A percentile compares a stretch with the other conserved stretches of the same genome.
These are phyloP conservation scores for Gymnodraco acuticeps DNA, from an alignment of 2,797 vertebrate genomes.

Conservation along the genomic window DNA sequence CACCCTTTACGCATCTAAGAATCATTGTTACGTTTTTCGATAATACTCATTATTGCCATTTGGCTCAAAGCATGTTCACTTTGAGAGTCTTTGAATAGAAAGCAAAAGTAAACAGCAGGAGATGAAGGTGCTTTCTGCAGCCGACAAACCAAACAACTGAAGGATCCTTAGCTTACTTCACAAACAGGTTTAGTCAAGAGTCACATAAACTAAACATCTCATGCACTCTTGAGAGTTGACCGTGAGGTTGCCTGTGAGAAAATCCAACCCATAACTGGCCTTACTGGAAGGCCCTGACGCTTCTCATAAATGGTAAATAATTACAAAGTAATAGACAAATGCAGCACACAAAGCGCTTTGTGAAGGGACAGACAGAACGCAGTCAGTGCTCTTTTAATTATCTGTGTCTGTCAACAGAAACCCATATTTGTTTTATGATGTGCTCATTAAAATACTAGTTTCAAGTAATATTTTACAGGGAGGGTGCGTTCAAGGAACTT, in stretches of 20 bases:
- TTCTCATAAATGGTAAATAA: conserved; percentile 59
- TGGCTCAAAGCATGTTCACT: neutral
- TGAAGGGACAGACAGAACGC: conserved; percentile 34
- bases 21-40: neutral
- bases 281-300: conserved; percentile 34
- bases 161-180: neutral
- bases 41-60: neutral
- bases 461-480: conserved; percentile 52
- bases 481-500: conserved; percentile 27
- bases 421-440: conserved; percentile 60
- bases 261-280: conserved; percentile 28
- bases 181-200: conserved; percentile 37
- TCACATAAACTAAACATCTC: conserved; percentile 22
- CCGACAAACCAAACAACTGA: conserved; percentile 8
- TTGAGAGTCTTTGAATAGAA: neutral
- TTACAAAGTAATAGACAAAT: conserved; percentile 49
- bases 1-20: conserved; percentile 6
- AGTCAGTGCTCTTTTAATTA: conserved; percentile 38
- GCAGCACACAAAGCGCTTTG: conserved; percentile 37
- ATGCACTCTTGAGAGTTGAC: conserved; percentile 4
- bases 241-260: conserved; percentile 43
- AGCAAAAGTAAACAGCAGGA: neutral
- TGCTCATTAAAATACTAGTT: conserved; percentile 64
- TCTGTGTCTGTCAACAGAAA: conserved; percentile 46
- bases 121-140: neutral